Percentiles rank a stretch among this genome's conserved stretches.
These are phyloP conservation scores for Pachycephala philippinensis DNA, from an alignment of 2,113 vertebrate genomes.

Conservation along the genomic window DNA sequence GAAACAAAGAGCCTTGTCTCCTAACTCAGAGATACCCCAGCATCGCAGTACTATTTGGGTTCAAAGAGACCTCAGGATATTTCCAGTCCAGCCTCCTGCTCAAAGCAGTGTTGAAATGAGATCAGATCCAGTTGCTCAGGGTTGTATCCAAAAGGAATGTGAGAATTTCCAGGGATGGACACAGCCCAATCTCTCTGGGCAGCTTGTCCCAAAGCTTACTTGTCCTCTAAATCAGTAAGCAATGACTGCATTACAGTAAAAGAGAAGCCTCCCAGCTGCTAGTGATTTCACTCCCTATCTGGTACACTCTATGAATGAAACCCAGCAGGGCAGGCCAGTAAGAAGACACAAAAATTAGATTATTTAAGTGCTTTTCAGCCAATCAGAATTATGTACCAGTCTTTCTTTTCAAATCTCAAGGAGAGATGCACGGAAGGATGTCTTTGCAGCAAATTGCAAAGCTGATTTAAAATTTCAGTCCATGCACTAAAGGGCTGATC, in stretches of 20 bases:
- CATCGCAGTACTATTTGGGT: neutral
- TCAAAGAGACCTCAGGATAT: neutral
- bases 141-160: neutral
- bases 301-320: neutral
- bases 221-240: neutral
- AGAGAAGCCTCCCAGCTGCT: neutral
- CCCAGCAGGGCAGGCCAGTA: neutral
- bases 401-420: neutral
- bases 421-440: neutral
- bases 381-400: neutral
- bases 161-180: neutral
- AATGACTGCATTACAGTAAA: neutral
- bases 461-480: neutral
- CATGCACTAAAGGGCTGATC: neutral
- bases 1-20: neutral
- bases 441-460: neutral
- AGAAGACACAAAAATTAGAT: neutral
- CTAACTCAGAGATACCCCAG: accelerated
- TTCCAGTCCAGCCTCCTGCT: neutral
- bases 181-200: neutral
- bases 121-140: neutral
- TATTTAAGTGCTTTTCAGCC: neutral
- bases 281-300: neutral
- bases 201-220: neutral
- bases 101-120: neutral